phyloP scores from a whole-genome alignment of 2,888 invertebrate genomes.

The Dryomyza anilis region DNA sequence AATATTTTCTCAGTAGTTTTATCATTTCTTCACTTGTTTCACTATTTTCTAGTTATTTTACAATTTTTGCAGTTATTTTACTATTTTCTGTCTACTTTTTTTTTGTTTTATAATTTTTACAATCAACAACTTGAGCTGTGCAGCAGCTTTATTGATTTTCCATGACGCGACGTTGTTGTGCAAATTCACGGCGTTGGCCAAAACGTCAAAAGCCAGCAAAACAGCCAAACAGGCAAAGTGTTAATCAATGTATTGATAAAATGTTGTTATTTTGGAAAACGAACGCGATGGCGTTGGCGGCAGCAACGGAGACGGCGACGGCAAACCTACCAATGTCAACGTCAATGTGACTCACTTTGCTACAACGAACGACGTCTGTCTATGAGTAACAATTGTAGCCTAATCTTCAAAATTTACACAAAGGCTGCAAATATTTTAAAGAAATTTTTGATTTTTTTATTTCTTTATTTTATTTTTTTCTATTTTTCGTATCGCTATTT shows the following conservation, averaged over 20 bases:
- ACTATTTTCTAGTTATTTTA: no score
- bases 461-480: background rate
- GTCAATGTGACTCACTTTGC: slow-evolving; percentile 17
- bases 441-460: background rate
- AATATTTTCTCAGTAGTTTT: no score
- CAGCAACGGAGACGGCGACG: background rate
- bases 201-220: background rate
- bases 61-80: no score
- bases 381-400: slow-evolving; percentile 7
- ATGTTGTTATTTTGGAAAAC: background rate
- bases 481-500: background rate
- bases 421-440: no score
- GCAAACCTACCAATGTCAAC: background rate
- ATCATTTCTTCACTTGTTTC: no score
- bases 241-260: background rate
- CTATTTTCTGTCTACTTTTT: no score
- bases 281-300: background rate
- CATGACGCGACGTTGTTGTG: no score
- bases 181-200: no score
- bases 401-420: no score
- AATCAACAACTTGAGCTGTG: no score
- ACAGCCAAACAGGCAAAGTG: background rate
- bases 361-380: background rate
- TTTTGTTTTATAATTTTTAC: no score
- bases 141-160: no score